Evolutionary conservation across 2,113 vertebrate genomes (phyloP).

Genomic region (Cyanoliseus patagonus): DNA sequence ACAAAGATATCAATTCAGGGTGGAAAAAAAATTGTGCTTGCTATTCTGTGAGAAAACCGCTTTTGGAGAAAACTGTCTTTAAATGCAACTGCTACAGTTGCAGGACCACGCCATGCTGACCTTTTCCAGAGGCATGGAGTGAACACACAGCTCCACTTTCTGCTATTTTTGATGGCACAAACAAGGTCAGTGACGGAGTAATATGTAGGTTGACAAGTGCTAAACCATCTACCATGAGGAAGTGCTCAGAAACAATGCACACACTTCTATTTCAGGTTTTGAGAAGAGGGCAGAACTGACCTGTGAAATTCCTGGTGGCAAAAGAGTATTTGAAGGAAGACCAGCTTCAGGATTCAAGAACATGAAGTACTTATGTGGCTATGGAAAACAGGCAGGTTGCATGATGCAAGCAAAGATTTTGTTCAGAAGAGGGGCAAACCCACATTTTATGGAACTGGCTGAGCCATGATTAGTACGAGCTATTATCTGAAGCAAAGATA

Average conservation of each 20-base stretch:
- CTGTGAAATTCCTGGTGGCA: neutral
- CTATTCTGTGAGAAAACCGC: neutral
- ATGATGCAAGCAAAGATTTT: neutral
- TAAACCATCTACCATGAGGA: neutral
- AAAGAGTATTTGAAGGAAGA: neutral
- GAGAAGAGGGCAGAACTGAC: neutral
- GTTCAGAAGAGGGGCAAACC: neutral
- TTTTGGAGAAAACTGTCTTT: neutral
- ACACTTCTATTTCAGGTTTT: constrained; percentile 2
- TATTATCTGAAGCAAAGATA: neutral
- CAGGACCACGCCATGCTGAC: neutral
- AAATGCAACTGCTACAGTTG: neutral
- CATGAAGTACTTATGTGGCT: neutral
- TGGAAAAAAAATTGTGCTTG: neutral
- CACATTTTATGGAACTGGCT: neutral
- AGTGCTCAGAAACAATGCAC: neutral
- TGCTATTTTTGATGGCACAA: neutral
- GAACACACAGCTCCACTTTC: neutral
- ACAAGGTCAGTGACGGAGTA: neutral
- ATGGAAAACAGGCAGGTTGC: neutral
- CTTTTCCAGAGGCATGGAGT: neutral
- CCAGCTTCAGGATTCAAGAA: neutral
- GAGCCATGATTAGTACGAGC: neutral
- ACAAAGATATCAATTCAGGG: neutral
- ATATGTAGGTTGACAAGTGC: neutral